phyloP scores from a whole-genome alignment of 2,888 invertebrate species.

The Diabrotica balteata region DNA sequence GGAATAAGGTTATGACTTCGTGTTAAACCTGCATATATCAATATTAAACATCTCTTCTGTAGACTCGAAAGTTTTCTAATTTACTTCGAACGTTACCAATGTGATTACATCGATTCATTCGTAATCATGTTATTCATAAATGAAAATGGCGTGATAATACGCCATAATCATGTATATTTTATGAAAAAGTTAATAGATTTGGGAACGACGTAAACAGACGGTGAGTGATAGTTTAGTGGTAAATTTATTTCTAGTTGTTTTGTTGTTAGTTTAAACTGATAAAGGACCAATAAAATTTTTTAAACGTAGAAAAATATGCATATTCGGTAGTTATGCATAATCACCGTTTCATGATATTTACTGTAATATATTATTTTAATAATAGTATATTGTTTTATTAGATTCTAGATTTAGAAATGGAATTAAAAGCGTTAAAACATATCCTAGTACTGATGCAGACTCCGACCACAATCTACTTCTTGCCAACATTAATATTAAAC shows the following conservation, averaged over 20 bases:
- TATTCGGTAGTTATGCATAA: too few relatives aligned
- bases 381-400: too few relatives aligned
- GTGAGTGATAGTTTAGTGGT: neutral
- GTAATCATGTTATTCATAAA: conserved; percentile 49
- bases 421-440: too few relatives aligned
- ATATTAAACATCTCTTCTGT: conserved; percentile 47
- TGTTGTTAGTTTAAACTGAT: too few relatives aligned
- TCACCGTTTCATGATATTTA: too few relatives aligned
- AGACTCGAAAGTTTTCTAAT: conserved; percentile 59
- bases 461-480: too few relatives aligned
- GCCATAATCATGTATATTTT: conserved; percentile 48
- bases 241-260: neutral
- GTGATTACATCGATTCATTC: conserved; percentile 56
- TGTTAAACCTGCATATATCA: conserved; percentile 44
- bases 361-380: too few relatives aligned
- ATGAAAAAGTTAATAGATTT: conserved; percentile 42
- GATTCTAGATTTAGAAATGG: too few relatives aligned
- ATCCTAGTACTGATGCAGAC: too few relatives aligned
- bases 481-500: too few relatives aligned
- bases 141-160: conserved; percentile 49
- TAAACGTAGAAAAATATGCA: too few relatives aligned
- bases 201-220: conserved; percentile 34
- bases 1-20: conserved; percentile 42
- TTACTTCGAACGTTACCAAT: conserved; percentile 55
- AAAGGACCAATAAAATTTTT: too few relatives aligned